Percentiles rank a stretch among this genome's conserved stretches.
Evolutionary conservation across 2,797 vertebrate species (phyloP).

Genomic region (Sebastes itinus): DNA sequence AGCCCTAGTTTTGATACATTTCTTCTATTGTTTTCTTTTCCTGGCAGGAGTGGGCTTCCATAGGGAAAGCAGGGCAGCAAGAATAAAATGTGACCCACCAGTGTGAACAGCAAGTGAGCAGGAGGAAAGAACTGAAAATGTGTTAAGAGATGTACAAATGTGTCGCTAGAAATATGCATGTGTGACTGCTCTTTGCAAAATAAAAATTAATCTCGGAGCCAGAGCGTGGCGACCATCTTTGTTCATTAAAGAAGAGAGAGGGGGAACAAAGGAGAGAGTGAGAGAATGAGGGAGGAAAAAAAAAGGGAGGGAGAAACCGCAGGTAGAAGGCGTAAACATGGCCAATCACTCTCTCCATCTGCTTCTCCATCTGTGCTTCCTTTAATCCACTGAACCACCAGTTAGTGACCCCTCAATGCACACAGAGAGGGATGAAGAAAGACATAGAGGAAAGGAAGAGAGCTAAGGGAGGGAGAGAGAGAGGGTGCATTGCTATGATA

Average conservation of each 20-base stretch:
- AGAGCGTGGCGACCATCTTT: constrained; percentile 44
- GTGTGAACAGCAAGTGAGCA: constrained; percentile 7
- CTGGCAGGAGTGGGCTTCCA: not conserved
- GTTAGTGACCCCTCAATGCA: constrained; percentile 81
- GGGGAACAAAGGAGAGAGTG: constrained; percentile 47
- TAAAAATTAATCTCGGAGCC: constrained; percentile 41
- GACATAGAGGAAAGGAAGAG: constrained; percentile 34
- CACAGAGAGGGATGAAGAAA: constrained; percentile 65
- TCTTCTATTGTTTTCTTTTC: not conserved
- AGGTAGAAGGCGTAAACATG: constrained; percentile 84
- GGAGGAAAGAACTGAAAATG: constrained; percentile 9
- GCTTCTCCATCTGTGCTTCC: constrained; percentile 86
- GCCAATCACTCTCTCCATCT: constrained; percentile 87
- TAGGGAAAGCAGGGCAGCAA: not conserved
- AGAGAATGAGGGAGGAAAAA: constrained; percentile 40
- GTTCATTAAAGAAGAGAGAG: constrained; percentile 63
- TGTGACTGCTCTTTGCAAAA: constrained; percentile 25
- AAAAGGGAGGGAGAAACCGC: constrained; percentile 70
- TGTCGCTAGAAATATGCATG: constrained; percentile 9
- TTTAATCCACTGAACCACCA: constrained; percentile 82
- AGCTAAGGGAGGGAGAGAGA: constrained; percentile 1
- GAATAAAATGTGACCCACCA: not conserved
- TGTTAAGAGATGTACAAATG: constrained; percentile 18
- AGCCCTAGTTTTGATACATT: not conserved
- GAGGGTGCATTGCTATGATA: constrained; percentile 28